Percentiles rank a stretch among this genome's conserved stretches.
Evolutionary conservation across 1,140 invertebrate species (phyloP).

Genomic region (Cotesia chilonis): DNA sequence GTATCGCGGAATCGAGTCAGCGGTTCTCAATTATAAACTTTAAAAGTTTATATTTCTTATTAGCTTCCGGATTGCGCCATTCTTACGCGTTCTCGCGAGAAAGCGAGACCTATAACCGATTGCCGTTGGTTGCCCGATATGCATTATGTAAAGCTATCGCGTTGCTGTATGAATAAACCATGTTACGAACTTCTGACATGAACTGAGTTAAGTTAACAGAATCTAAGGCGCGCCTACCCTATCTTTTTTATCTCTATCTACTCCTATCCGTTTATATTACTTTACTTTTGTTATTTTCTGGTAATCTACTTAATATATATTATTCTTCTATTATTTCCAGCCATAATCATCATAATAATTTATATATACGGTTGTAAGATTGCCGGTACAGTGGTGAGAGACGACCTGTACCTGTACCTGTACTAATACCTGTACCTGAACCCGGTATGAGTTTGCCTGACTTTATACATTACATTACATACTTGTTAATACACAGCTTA

Average conservation of each 20-base stretch:
- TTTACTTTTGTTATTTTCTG: background rate
- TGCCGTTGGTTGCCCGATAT: constrained; percentile 34
- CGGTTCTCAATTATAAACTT: constrained; percentile 29
- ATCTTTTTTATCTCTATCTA: background rate
- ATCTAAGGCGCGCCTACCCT: constrained; percentile 15
- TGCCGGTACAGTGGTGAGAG: no score
- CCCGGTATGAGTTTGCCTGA: constrained; percentile 15
- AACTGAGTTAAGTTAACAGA: constrained; percentile 26
- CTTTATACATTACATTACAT: background rate
- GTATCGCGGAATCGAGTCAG: constrained; percentile 36
- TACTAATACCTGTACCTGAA: background rate
- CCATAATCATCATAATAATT: no score
- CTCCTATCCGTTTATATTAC: background rate
- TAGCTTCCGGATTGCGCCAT: constrained; percentile 38
- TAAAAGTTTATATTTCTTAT: background rate
- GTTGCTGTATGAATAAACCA: constrained; percentile 50
- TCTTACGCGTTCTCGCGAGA: constrained; percentile 35
- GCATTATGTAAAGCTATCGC: constrained; percentile 44
- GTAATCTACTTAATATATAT: no score
- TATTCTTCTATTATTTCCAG: no score
- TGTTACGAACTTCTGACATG: constrained; percentile 54
- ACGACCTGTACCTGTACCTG: background rate
- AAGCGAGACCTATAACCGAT: constrained; percentile 37
- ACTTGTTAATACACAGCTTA: no score
- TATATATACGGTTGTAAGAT: no score